Conservation (phyloP, 1,140 invertebrate species). For the Brachionus asplanchnoidis region DNA sequence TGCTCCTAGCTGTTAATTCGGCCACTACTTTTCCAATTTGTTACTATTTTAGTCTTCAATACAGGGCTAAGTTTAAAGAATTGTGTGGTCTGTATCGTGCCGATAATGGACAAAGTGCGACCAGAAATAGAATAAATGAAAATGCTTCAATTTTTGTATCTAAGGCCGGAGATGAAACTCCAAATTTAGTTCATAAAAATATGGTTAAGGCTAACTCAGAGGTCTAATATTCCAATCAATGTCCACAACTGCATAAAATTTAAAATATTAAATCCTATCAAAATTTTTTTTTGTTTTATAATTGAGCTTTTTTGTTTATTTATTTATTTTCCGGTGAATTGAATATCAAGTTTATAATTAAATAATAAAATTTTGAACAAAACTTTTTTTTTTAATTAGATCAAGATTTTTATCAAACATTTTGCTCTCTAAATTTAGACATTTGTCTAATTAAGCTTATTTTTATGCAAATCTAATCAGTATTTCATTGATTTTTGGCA, state of each 20-base stretch:
- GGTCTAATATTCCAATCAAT: not conserved
- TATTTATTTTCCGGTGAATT: not conserved
- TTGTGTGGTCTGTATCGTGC: not conserved
- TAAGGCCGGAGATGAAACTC: not conserved
- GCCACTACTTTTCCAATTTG: slow-evolving; percentile 71
- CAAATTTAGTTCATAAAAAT: not conserved
- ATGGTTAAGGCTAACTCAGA: not conserved
- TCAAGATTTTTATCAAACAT: too few species aligned
- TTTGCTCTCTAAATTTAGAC: not conserved
- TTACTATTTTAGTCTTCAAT: slow-evolving; percentile 71
- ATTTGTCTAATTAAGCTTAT: not conserved
- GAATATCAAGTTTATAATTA: too few species aligned
- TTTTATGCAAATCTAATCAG: too few species aligned
- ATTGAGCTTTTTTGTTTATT: not conserved
- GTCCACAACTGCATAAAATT: not conserved
- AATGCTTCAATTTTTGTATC: not conserved
- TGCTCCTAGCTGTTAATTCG: slow-evolving; percentile 68
- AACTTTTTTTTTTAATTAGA: too few species aligned
- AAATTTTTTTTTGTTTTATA: not conserved
- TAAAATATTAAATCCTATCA: not conserved
- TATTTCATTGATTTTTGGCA: too few species aligned
- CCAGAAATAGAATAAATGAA: not conserved
- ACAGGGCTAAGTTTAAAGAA: slow-evolving; percentile 57
- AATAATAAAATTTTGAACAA: too few species aligned
- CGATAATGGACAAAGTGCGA: not conserved